phyloP scores from a whole-genome alignment of 2,888 invertebrate species.

The Mimumesa dahlbomi region DNA sequence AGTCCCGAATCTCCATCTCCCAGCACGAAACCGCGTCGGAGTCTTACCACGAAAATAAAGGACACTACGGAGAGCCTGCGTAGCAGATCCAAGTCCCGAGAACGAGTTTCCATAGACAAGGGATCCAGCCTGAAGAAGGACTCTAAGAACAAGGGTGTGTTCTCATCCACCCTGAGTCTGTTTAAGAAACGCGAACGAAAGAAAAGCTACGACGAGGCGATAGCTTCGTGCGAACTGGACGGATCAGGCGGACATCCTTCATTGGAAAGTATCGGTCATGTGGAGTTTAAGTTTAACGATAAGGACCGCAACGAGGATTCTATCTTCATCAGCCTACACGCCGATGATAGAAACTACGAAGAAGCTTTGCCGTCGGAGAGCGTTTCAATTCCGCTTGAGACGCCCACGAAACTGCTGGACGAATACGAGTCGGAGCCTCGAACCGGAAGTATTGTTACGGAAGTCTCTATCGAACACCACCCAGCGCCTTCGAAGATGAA shows the following conservation, averaged over 20 bases:
- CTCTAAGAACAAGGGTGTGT: slow-evolving; percentile 77
- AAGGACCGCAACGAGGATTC: slow-evolving; percentile 68
- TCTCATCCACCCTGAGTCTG: slow-evolving; percentile 78
- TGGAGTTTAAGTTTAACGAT: slow-evolving; percentile 72
- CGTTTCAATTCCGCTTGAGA: slow-evolving; percentile 75
- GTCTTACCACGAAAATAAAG: slow-evolving; percentile 76
- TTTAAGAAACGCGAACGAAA: slow-evolving; percentile 77
- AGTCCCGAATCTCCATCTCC: slow-evolving; percentile 78
- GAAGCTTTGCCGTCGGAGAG: slow-evolving; percentile 76
- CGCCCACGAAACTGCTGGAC: slow-evolving; percentile 75
- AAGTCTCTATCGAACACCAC: slow-evolving; percentile 77
- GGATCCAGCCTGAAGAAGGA: slow-evolving; percentile 72
- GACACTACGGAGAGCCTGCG: slow-evolving; percentile 79
- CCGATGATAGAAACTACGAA: slow-evolving; percentile 70
- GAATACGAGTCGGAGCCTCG: slow-evolving; percentile 73
- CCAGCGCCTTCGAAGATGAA: slow-evolving; percentile 60
- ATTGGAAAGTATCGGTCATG: slow-evolving; percentile 73
- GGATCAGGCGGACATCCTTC: slow-evolving; percentile 53
- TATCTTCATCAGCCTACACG: slow-evolving; percentile 73
- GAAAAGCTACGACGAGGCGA: slow-evolving; percentile 73
- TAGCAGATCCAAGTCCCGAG: slow-evolving; percentile 78
- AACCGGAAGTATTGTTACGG: slow-evolving; percentile 71
- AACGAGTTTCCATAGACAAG: slow-evolving; percentile 70
- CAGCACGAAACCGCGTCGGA: slow-evolving; percentile 73
- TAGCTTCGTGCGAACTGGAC: slow-evolving; percentile 44